A percentile compares a stretch with the other conserved stretches of the same genome.
These are phyloP conservation scores for Pelusios castaneus DNA, from an alignment of 2,113 vertebrate genomes.

Conservation along the genomic window DNA sequence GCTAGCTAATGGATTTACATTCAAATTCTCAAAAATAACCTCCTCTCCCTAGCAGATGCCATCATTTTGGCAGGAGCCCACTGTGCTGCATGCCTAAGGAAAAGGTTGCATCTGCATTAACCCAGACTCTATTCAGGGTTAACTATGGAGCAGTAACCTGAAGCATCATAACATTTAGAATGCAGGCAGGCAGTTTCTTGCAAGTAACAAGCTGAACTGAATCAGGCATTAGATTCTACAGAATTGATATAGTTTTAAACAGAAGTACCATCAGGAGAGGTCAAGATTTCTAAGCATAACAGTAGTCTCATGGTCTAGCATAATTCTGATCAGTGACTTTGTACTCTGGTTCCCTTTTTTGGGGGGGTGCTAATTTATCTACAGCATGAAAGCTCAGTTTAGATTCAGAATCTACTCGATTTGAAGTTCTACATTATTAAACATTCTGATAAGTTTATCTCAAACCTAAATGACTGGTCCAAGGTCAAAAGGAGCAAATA, in stretches of 20 bases:
- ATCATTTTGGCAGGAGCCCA: neutral
- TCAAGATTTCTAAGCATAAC: neutral
- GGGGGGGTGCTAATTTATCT: neutral
- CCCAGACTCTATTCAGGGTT: neutral
- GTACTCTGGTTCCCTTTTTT: neutral
- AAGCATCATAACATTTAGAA: neutral
- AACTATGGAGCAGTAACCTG: neutral
- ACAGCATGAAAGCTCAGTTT: neutral
- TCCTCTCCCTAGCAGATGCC: neutral
- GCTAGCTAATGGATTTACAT: neutral
- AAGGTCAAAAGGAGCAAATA: neutral
- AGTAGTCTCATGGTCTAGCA: neutral
- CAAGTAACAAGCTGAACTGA: neutral
- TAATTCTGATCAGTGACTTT: neutral
- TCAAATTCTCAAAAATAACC: neutral
- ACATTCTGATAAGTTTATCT: neutral
- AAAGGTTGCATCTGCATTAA: neutral
- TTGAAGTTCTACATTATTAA: neutral
- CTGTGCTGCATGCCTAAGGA: neutral
- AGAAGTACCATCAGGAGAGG: neutral
- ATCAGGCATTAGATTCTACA: neutral
- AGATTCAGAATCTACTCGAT: neutral
- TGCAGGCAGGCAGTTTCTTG: neutral
- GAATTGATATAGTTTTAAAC: neutral
- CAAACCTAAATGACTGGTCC: neutral